These are phyloP conservation scores for Bovichtus diacanthus DNA, from an alignment of 2,797 vertebrate genomes.

Conservation along the genomic window DNA sequence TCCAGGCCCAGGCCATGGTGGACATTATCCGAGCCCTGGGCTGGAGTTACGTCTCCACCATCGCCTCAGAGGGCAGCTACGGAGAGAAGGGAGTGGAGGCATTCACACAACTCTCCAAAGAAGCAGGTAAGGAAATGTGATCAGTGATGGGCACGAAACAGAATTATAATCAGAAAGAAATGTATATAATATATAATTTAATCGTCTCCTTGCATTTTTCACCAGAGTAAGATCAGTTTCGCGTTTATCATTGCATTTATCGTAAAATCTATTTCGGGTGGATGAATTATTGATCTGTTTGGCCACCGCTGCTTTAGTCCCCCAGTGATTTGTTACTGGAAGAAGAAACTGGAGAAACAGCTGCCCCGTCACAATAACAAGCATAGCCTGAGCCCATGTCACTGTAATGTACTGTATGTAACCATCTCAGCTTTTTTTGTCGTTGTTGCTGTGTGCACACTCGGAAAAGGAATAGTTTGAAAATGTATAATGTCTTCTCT, in stretches of 20 bases:
- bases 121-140: constrained; percentile 88
- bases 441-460: constrained; percentile 4
- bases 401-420: background rate
- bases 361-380: constrained; percentile 41
- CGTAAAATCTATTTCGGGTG: constrained; percentile 55
- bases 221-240: constrained; percentile 43
- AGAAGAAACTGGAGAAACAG: constrained; percentile 20
- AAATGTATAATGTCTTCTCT: constrained; percentile 32
- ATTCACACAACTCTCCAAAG: constrained; percentile 97
- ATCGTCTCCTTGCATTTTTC: constrained; percentile 11
- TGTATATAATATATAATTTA: constrained; percentile 19
- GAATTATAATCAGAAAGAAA: background rate
- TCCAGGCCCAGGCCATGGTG: constrained; percentile 99
- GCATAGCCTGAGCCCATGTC: constrained; percentile 2
- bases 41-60: constrained; percentile 98
- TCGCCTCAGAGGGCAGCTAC: constrained; percentile 98
- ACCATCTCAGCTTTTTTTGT: constrained; percentile 3
- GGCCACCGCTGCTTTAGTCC: constrained; percentile 55
- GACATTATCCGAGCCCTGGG: constrained; percentile 96
- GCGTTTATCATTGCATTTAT: constrained; percentile 59
- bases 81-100: constrained; percentile 99
- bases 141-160: background rate
- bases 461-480: constrained; percentile 18
- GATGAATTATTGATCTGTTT: constrained; percentile 79
- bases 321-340: constrained; percentile 62